Evolutionary conservation across 2,797 vertebrate species (phyloP), one percentile per base, ranked within the genome.

Genomic region (Crenuchus spilurus): DNA sequence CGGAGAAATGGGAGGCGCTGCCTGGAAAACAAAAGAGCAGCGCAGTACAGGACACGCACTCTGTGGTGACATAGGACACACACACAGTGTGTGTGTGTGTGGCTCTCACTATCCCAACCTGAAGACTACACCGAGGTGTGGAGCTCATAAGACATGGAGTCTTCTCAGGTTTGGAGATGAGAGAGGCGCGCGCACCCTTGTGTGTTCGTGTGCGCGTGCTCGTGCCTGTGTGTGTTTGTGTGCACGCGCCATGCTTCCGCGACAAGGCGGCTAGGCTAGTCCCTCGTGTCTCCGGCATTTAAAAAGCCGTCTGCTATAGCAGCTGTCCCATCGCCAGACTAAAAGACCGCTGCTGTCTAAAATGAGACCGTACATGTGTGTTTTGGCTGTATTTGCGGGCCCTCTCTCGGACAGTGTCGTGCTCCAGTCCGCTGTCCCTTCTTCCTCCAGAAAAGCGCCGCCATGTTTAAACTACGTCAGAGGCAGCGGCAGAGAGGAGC

Each of bases 201-300:
- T 52, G 11, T 28, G 8, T 26, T 2, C 28, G 49, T 28, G 11
- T 14, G 24, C 26, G 49, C 20, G 48, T 24, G 49, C 58, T n/a
- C 48, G 20, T 10, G n/a, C 2, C 4, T 4, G 1, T 28, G 11
- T 52, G 11, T 28, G 8, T 26, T 2, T 52, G 49, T 28, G 11
- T 14, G 24, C 26, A 24, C 20, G 48, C 49, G 49, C 58, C 90
- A 52, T 74, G 61, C 33, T 62, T 68, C 70, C 44, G 89, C 79
- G 82, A 35, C 58, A 57, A 70, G 70, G 64, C 49, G 16, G 91
- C 16, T 7, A 0, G 3, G 2, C 6, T 22, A 11, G 5, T 49
- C 3, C 18, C 7, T 48, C 18, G 20, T 6, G 2, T 49, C 18
- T 10, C 2, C 4, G 3, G 1, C 6, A 0, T 11, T 22, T n/a